A percentile compares a stretch with the other conserved stretches of the same genome.
Evolutionary conservation across 92 coral and sea anemone species (phyloP).

Genomic region (Scolanthus callimorphus): DNA sequence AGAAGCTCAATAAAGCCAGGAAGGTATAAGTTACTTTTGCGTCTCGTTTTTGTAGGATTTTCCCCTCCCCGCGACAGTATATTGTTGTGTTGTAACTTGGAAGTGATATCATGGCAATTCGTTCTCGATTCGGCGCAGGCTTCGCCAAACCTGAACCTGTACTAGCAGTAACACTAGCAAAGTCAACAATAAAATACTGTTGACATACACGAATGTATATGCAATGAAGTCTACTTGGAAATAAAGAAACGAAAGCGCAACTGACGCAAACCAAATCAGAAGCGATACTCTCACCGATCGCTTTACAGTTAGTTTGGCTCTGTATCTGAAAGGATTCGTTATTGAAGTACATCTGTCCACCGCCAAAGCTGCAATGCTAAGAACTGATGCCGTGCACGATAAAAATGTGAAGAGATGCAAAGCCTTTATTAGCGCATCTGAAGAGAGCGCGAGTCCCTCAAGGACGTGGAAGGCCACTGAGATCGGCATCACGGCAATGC

Average conservation of each 20-base stretch:
- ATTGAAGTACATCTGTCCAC: constrained; percentile 67
- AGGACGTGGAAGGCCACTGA: constrained; percentile 61
- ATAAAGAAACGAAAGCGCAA: constrained; percentile 45
- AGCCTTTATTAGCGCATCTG: constrained; percentile 30
- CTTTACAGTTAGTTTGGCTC: constrained; percentile 32
- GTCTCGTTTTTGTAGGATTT: constrained; percentile 39
- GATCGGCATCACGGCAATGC: constrained; percentile 52
- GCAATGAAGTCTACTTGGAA: constrained; percentile 64
- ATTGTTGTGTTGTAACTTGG: background rate
- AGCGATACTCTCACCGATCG: constrained; percentile 51
- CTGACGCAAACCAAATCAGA: constrained; percentile 53
- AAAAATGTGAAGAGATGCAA: constrained; percentile 68
- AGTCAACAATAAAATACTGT: constrained; percentile 55
- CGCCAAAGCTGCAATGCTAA: constrained; percentile 66
- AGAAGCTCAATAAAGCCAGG: constrained; percentile 39
- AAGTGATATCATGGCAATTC: constrained; percentile 17
- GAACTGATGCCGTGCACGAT: constrained; percentile 75
- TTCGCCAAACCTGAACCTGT: constrained; percentile 37
- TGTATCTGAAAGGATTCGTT: constrained; percentile 56
- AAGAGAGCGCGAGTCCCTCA: constrained; percentile 48
- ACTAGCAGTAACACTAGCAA: constrained; percentile 39
- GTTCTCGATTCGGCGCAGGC: constrained; percentile 42
- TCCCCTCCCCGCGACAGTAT: background rate
- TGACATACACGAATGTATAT: constrained; percentile 65
- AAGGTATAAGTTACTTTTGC: constrained; percentile 51